Percentiles rank a stretch among this genome's conserved stretches.
Conservation (phyloP, 2,888 invertebrate species). For the Cryptus armator region DNA sequence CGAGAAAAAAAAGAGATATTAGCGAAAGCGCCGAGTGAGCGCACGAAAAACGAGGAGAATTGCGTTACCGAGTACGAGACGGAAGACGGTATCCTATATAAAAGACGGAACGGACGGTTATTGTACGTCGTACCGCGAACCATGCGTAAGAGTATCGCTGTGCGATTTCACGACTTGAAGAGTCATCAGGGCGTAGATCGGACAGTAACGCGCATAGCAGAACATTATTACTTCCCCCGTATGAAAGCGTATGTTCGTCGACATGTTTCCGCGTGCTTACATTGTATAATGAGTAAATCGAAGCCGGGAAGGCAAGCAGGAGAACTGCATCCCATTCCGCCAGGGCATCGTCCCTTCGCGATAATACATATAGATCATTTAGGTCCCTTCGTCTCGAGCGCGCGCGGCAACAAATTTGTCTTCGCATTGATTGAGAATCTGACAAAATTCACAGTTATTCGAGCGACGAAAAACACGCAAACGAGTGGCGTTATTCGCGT, state of each 20-base stretch:
- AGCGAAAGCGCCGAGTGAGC: not conserved
- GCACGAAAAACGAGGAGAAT: slow-evolving; percentile 1
- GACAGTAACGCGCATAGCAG: not conserved
- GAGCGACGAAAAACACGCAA: slow-evolving; percentile 19
- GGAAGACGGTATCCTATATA: not conserved
- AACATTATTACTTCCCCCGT: slow-evolving; percentile 34
- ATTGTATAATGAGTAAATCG: not conserved
- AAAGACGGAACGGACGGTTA: not conserved
- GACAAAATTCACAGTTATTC: not conserved
- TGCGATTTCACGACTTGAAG: slow-evolving; percentile 16
- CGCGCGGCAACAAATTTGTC: slow-evolving; percentile 11
- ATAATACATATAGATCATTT: not conserved
- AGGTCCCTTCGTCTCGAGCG: slow-evolving; percentile 18
- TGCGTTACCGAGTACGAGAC: not conserved
- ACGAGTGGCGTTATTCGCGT: slow-evolving; percentile 4
- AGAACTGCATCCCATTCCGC: not conserved
- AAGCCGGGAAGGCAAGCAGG: slow-evolving; percentile 15
- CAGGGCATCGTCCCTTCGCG: not conserved
- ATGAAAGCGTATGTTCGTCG: slow-evolving; percentile 7
- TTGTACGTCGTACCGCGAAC: slow-evolving; percentile 3
- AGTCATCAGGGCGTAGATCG: slow-evolving; percentile 20
- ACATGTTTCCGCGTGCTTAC: slow-evolving; percentile 4
- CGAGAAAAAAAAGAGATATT: slow-evolving; percentile 7
- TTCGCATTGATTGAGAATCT: slow-evolving; percentile 27
- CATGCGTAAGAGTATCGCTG: slow-evolving; percentile 4